phyloP scores from a whole-genome alignment of 2,888 invertebrate species.

The Gibbula magus region DNA sequence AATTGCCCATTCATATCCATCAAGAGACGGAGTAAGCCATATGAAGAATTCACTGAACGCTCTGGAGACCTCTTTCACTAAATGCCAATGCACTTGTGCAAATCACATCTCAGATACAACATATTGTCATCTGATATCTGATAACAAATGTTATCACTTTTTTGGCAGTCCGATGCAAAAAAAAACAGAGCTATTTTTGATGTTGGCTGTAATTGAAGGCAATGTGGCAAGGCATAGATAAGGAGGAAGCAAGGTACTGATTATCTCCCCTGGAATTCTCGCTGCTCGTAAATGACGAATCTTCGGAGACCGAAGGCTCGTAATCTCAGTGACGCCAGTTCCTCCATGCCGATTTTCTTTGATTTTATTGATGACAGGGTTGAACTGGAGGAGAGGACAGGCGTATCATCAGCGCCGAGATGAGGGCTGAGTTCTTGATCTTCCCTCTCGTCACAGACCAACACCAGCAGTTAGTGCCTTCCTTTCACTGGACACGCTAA shows the following conservation, averaged over 20 bases:
- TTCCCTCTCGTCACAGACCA: no score
- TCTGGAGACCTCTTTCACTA: background rate
- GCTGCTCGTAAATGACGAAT: conserved; percentile 3
- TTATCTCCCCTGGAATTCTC: background rate
- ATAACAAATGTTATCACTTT: background rate
- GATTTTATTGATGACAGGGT: background rate
- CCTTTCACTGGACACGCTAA: no score
- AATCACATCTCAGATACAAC: background rate
- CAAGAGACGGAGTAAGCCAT: background rate
- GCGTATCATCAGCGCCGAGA: no score
- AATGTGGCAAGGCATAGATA: background rate
- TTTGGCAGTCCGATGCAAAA: background rate
- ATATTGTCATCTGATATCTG: background rate
- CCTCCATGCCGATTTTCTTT: background rate
- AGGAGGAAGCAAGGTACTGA: background rate
- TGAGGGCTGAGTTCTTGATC: no score
- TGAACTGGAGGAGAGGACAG: background rate
- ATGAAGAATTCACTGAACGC: background rate
- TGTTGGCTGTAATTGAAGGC: conserved; percentile 2
- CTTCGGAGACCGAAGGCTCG: background rate
- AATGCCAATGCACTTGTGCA: background rate
- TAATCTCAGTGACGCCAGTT: background rate
- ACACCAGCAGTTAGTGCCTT: no score
- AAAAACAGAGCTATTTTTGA: background rate
- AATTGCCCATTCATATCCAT: background rate